Percentiles rank a stretch among this genome's conserved stretches.
Evolutionary conservation across 2,888 invertebrate species (phyloP).

Genomic region (Drosophila acutilabella): DNA sequence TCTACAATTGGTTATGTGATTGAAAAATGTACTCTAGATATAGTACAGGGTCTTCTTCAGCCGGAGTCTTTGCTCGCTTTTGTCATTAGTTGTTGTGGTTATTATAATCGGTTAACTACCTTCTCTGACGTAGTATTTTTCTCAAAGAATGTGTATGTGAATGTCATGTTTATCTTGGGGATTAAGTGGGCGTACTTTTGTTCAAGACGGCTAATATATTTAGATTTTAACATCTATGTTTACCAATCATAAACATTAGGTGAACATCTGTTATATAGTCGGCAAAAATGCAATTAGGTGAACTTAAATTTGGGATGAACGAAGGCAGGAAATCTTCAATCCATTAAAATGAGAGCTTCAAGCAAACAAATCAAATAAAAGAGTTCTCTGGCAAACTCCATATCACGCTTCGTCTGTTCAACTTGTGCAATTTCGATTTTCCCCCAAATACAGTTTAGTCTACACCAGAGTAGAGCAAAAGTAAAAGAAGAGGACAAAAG

Average conservation of each 20-base stretch:
- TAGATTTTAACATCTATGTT: background rate
- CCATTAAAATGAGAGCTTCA: background rate
- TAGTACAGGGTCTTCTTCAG: no score
- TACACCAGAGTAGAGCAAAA: background rate
- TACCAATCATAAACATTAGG: background rate
- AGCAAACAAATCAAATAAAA: constrained; percentile 39
- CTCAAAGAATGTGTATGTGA: no score
- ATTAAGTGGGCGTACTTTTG: background rate
- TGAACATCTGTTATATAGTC: background rate
- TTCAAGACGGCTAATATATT: background rate
- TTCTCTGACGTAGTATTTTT: no score
- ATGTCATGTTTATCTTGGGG: background rate
- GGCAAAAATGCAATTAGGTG: background rate
- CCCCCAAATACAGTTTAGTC: constrained; percentile 10
- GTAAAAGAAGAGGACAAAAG: background rate
- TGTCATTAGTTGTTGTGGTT: no score
- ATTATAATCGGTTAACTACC: no score
- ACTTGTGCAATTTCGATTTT: constrained; percentile 33
- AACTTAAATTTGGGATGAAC: background rate
- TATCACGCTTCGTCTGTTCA: constrained; percentile 53
- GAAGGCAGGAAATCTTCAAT: background rate
- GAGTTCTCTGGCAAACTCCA: constrained; percentile 30
- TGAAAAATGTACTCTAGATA: no score
- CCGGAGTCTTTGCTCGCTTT: no score
- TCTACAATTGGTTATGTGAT: no score